These are phyloP conservation scores for Eulemur macaco DNA, from an alignment of 2,113 vertebrate genomes.

Conservation along the genomic window DNA sequence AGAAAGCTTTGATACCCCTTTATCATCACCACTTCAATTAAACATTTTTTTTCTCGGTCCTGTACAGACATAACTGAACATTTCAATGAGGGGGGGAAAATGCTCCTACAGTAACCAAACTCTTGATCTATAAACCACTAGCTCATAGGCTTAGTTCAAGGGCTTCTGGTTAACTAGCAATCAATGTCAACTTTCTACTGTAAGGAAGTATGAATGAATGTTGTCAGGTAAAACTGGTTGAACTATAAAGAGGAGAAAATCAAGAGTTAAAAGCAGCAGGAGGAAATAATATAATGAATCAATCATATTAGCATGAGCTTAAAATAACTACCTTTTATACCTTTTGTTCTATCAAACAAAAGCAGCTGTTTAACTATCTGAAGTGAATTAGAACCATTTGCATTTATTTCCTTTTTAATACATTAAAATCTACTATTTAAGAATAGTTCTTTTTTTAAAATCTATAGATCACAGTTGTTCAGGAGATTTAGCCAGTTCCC, in stretches of 20 bases:
- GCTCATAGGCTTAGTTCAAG: background rate
- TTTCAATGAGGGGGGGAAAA: background rate
- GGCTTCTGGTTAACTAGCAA: background rate
- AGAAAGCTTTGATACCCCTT: background rate
- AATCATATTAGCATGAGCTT: constrained; percentile 17
- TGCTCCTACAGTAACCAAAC: background rate
- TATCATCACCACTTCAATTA: background rate
- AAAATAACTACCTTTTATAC: constrained; percentile 40
- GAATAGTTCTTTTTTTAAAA: background rate
- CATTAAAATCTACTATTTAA: constrained; percentile 17
- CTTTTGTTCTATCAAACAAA: constrained; percentile 48
- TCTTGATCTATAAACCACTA: background rate
- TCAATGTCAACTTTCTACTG: background rate
- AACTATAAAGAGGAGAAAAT: background rate
- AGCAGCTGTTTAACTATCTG: background rate
- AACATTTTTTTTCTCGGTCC: background rate
- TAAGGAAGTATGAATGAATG: background rate
- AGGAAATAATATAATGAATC: background rate
- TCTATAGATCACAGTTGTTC: background rate
- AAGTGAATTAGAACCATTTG: background rate
- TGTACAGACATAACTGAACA: background rate
- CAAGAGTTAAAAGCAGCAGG: constrained; percentile 35
- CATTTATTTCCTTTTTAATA: constrained; percentile 12
- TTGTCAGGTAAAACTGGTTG: background rate
- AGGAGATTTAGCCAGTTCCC: background rate